These are phyloP conservation scores for Ceuthmochares aereus DNA, from an alignment of 2,113 vertebrate species.

Conservation along the genomic window DNA sequence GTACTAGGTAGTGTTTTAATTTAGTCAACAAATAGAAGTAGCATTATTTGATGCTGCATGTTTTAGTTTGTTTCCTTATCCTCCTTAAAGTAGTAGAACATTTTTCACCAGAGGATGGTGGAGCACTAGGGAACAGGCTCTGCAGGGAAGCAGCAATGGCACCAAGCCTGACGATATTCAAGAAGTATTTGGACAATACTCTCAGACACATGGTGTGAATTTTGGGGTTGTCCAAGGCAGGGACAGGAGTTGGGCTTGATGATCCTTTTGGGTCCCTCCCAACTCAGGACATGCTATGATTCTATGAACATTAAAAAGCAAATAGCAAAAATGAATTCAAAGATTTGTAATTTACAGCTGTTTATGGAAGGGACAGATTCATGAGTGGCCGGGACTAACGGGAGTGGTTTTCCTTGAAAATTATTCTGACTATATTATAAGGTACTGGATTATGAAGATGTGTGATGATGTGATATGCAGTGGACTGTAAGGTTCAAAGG, in stretches of 20 bases:
- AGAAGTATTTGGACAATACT: too few relatives aligned
- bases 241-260: too few relatives aligned
- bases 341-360: fast-evolving
- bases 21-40: background rate
- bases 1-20: background rate
- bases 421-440: background rate
- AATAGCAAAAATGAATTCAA: background rate
- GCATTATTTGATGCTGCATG: background rate
- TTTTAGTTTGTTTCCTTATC: background rate
- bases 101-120: too few relatives aligned
- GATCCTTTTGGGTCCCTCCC: too few relatives aligned
- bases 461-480: background rate
- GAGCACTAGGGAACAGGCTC: too few relatives aligned
- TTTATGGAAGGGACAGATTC: background rate
- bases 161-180: too few relatives aligned
- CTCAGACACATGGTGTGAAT: too few relatives aligned
- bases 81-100: background rate
- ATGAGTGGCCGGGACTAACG: background rate
- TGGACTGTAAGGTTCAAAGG: background rate
- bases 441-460: background rate
- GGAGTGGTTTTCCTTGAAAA: background rate
- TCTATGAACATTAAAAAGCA: background rate
- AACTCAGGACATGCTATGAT: too few relatives aligned
- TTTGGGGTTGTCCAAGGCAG: too few relatives aligned
- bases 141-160: too few relatives aligned